Evolutionary conservation across 1,140 invertebrate genomes (phyloP).

Genomic region (Scaptomyza montana): DNA sequence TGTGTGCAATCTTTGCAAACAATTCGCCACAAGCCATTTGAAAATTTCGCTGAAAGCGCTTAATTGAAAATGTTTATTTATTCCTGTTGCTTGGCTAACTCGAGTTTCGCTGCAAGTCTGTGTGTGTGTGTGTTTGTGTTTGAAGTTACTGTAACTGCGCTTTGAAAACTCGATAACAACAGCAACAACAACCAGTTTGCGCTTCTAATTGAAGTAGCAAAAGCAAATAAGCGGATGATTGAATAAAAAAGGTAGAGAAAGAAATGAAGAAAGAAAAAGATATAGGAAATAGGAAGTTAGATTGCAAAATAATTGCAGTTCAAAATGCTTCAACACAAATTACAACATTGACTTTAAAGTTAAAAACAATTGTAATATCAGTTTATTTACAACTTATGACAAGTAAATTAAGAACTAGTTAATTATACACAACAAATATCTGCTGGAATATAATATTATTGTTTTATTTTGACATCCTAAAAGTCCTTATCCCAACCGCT

Average conservation of each 20-base stretch:
- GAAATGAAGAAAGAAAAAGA: neutral
- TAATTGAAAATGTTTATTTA: conserved; percentile 68
- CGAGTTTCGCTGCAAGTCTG: neutral
- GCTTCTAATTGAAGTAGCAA: conserved; percentile 43
- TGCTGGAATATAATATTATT: neutral
- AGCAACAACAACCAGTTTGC: conserved; percentile 27
- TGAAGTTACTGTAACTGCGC: neutral
- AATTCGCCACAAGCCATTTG: conserved; percentile 1
- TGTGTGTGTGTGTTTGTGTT: conserved; percentile 15
- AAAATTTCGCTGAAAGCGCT: conserved; percentile 9
- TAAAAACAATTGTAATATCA: conserved; percentile 17
- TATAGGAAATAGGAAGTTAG: neutral
- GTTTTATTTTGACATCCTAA: conserved; percentile 41
- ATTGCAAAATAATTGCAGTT: neutral
- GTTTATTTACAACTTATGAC: conserved; percentile 35
- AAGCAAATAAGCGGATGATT: conserved; percentile 39
- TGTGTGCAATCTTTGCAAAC: conserved; percentile 21
- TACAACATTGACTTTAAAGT: no score
- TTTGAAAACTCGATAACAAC: conserved; percentile 11
- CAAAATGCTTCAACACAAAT: neutral
- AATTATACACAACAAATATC: conserved; percentile 8
- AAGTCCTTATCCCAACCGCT: conserved; percentile 90
- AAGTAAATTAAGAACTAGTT: conserved; percentile 1
- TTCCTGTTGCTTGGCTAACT: conserved; percentile 15
- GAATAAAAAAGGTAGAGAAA: neutral